phyloP scores from a whole-genome alignment of 2,888 invertebrate species.

The Schizotus pectinicornis region DNA sequence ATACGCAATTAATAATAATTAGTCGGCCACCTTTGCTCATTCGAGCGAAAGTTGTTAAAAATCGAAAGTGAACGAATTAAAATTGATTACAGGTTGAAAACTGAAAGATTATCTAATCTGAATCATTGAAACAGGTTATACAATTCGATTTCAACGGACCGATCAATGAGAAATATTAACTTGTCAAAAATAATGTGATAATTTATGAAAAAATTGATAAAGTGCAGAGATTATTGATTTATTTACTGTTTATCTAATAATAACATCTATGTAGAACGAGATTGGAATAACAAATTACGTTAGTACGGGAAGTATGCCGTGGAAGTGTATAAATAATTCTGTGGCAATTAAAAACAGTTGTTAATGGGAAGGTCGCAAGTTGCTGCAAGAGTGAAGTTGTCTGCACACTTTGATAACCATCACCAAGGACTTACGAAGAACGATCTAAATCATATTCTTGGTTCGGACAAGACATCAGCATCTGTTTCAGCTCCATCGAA shows the following conservation, averaged over 20 bases:
- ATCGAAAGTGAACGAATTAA: conserved; percentile 23
- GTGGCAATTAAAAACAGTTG: conserved; percentile 14
- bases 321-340: conserved; percentile 16
- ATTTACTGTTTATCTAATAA: conserved; percentile 19
- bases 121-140: conserved; percentile 21
- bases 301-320: conserved; percentile 7
- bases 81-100: conserved; percentile 18
- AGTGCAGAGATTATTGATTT: conserved; percentile 24
- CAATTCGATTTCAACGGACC: conserved; percentile 1
- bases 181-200: conserved; percentile 18
- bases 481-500: not conserved
- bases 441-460: no score
- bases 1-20: conserved; percentile 6
- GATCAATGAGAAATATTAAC: conserved; percentile 15
- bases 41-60: conserved; percentile 23
- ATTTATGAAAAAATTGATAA: conserved; percentile 25
- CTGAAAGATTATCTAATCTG: conserved; percentile 23
- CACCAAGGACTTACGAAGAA: no score
- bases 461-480: not conserved
- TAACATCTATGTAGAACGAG: conserved; percentile 24
- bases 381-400: conserved; percentile 4
- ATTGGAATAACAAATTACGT: conserved; percentile 21
- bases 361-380: conserved; percentile 9
- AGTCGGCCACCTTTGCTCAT: not conserved
- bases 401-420: conserved; percentile 1